Percentiles rank a stretch among this genome's conserved stretches.
Conservation (phyloP, 2,113 vertebrate genomes). For the Trinectes maculatus region DNA sequence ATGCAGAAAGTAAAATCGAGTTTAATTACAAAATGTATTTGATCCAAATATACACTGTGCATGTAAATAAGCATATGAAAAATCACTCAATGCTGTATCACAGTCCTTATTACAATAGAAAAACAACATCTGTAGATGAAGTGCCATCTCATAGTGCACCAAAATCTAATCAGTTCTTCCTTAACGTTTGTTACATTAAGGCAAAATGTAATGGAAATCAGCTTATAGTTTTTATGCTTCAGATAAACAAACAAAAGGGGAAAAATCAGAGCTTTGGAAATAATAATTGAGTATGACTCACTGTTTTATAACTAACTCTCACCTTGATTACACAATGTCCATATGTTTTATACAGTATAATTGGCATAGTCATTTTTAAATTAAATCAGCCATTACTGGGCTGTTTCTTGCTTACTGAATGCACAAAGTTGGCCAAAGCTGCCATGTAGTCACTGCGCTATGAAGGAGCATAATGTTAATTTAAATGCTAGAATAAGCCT, state of each 20-base stretch:
- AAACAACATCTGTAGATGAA: neutral
- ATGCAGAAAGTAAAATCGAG: too few relatives aligned
- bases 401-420: conserved; percentile 10
- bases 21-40: too few relatives aligned
- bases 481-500: conserved; percentile 28
- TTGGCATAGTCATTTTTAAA: conserved; percentile 6
- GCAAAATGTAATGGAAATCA: conserved; percentile 4
- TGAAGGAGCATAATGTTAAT: conserved; percentile 31
- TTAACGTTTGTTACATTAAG: conserved; percentile 4
- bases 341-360: conserved; percentile 16
- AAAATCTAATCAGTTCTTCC: conserved; percentile 1
- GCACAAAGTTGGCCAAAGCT: conserved; percentile 9
- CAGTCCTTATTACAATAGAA: too few relatives aligned
- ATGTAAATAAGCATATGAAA: too few relatives aligned
- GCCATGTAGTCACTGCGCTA: neutral
- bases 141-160: neutral
- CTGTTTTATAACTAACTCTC: conserved; percentile 42
- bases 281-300: conserved; percentile 49
- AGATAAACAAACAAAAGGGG: conserved; percentile 24
- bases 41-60: too few relatives aligned
- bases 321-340: conserved; percentile 33
- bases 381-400: neutral
- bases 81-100: neutral
- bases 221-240: conserved; percentile 31
- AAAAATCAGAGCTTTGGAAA: conserved; percentile 10